These are phyloP conservation scores for Amazonetta brasiliensis DNA, from an alignment of 2,797 vertebrate species.

Conservation along the genomic window DNA sequence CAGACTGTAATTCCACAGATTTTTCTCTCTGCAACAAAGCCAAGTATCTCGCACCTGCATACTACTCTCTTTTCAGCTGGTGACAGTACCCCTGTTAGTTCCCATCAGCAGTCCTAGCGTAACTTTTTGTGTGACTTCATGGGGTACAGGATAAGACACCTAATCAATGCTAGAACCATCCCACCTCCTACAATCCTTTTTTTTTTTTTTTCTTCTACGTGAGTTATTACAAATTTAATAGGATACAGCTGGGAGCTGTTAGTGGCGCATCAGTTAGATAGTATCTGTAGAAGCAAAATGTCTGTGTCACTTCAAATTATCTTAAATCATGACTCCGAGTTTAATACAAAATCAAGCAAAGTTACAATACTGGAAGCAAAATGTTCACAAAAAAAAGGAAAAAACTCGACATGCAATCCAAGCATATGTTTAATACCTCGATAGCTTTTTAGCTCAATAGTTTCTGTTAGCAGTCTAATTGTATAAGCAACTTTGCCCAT, in stretches of 20 bases:
- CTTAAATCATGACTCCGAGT: not conserved
- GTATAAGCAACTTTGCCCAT: not conserved
- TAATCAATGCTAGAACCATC: not conserved
- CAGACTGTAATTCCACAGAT: not conserved
- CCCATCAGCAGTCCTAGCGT: not conserved
- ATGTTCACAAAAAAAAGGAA: not conserved
- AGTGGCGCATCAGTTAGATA: not conserved
- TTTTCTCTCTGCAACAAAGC: not conserved
- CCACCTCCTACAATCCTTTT: not conserved
- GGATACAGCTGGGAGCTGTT: not conserved
- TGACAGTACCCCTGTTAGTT: not conserved
- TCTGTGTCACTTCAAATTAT: not conserved
- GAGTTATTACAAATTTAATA: not conserved
- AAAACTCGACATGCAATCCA: not conserved
- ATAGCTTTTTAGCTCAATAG: not conserved
- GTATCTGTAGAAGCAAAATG: not conserved
- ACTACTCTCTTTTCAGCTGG: not conserved
- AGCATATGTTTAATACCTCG: not conserved
- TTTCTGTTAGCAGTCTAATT: not conserved
- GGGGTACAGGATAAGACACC: not conserved
- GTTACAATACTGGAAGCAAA: not conserved
- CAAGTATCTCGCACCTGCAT: not conserved
- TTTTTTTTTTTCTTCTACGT: not conserved
- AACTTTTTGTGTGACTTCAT: not conserved
- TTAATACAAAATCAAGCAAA: not conserved